Evolutionary conservation across 2,888 invertebrate genomes (phyloP), one percentile per base, ranked within the genome.

Genomic region (Zaprionus obscuricornis): DNA sequence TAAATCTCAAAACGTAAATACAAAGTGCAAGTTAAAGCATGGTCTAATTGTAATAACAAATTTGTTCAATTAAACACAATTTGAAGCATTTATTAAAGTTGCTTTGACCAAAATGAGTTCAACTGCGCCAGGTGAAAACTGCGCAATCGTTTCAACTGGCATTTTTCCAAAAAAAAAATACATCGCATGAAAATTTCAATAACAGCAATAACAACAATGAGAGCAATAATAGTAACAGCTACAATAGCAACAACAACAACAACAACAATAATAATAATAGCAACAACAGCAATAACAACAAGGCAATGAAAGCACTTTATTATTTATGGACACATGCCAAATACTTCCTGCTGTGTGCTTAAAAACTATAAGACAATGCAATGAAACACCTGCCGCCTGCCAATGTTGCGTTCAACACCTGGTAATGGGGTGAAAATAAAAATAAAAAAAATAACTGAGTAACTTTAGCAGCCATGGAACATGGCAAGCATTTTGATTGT

Each of bases 341-440:
- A 60, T 45, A 60, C 81, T 78, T 78, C 86, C 78, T 78, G 84
- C 68, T 54, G 16, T 16, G 13, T 2, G n/a, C 6, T 10, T 27
- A 24, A 18, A 7, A 14, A 18, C 24, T 16, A 13, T 26, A 24
- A 16, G 33, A 79, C 84, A 83, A 84, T 79, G 73, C 45, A 56
- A 47, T 49, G 57, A 74, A 79, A 85, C 86, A 78, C 81, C 76
- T 85, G 77, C 81, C 62, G 36, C 45, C 20, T n/a, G n/a, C n/a
- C n/a, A n/a, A n/a, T n/a, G n/a, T n/a, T n/a, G n/a, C n/a, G n/a
- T n/a, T 20, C 64, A 51, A 70, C 79, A 74, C 71, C 71, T 78
- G 82, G 37, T 74, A n/a, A n/a, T n/a, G n/a, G n/a, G n/a, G n/a
- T n/a, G n/a, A n/a, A n/a, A n/a, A n/a, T n/a, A n/a, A n/a, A n/a